These are phyloP conservation scores for Microtus oregoni DNA, from an alignment of 2,113 vertebrate genomes.

Conservation along the genomic window DNA sequence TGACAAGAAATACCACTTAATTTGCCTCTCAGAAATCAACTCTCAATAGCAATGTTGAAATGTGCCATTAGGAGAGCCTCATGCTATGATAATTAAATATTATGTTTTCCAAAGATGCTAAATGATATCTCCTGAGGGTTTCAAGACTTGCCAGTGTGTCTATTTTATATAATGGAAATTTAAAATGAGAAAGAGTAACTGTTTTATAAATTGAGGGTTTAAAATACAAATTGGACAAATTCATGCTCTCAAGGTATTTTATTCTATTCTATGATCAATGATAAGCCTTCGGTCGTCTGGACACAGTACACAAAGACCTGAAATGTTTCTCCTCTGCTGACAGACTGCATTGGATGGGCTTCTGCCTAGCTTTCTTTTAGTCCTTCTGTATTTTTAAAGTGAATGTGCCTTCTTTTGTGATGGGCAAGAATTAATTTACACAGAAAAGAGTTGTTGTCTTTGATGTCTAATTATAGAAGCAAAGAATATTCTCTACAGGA, in stretches of 20 bases:
- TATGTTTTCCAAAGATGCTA: slow-evolving; percentile 77
- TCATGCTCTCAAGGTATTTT: slow-evolving; percentile 64
- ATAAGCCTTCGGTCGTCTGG: slow-evolving; percentile 54
- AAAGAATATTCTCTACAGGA: slow-evolving; percentile 37
- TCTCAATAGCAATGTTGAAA: slow-evolving; percentile 65
- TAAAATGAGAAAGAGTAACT: slow-evolving; percentile 76
- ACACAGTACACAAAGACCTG: background rate
- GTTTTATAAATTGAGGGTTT: slow-evolving; percentile 68
- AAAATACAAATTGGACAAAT: slow-evolving; percentile 70
- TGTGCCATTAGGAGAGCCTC: slow-evolving; percentile 76
- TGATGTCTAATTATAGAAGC: slow-evolving; percentile 52
- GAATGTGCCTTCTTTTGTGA: slow-evolving; percentile 50
- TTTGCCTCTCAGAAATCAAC: slow-evolving; percentile 79
- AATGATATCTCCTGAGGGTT: slow-evolving; percentile 73
- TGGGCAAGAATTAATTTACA: slow-evolving; percentile 51
- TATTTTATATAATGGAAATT: slow-evolving; percentile 69
- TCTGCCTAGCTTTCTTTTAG: slow-evolving; percentile 41
- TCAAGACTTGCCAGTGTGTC: slow-evolving; percentile 76
- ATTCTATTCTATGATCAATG: slow-evolving; percentile 63
- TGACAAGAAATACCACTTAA: slow-evolving; percentile 80
- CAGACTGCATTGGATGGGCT: slow-evolving; percentile 5
- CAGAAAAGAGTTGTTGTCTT: slow-evolving; percentile 56
- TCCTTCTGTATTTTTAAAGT: slow-evolving; percentile 31
- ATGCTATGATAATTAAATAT: slow-evolving; percentile 80
- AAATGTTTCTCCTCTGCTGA: slow-evolving; percentile 41